These are phyloP conservation scores for Heliconius hermathena DNA, from an alignment of 1,140 invertebrate genomes.

Conservation along the genomic window DNA sequence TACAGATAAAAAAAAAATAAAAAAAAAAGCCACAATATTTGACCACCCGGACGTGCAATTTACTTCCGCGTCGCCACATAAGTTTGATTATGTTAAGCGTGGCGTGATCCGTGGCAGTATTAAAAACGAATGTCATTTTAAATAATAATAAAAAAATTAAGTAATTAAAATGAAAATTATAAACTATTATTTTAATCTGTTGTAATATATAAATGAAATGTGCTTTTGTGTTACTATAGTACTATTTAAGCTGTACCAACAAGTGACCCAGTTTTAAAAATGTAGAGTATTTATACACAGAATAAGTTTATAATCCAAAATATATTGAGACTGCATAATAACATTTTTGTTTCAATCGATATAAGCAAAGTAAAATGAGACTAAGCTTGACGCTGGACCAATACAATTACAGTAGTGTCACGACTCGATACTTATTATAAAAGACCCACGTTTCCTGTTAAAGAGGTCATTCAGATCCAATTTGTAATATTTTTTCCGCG, in stretches of 20 bases:
- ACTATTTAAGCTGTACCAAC: background rate
- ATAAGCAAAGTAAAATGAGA: conserved; percentile 25
- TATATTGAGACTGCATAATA: background rate
- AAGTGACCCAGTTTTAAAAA: background rate
- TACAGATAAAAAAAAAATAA: conserved; percentile 3
- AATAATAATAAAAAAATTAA: conserved; percentile 26
- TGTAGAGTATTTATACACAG: background rate
- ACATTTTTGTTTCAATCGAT: background rate
- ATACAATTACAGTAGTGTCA: conserved; percentile 27
- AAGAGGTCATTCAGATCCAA: conserved; percentile 43
- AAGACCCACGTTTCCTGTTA: conserved; percentile 46
- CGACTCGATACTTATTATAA: conserved; percentile 47
- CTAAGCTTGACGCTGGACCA: conserved; percentile 34
- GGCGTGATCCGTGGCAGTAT: conserved; percentile 18
- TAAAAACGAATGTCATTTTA: conserved; percentile 30
- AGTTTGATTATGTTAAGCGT: conserved; percentile 26
- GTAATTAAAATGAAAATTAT: conserved; percentile 21
- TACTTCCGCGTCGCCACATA: conserved; percentile 35
- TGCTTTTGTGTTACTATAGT: background rate
- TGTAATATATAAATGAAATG: background rate
- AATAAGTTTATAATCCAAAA: background rate
- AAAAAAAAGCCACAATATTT: conserved; percentile 32
- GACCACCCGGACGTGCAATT: conserved; percentile 21
- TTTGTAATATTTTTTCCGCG: conserved; percentile 36
- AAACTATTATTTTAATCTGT: background rate